Evolutionary conservation across 2,797 vertebrate species (phyloP), one percentile per base, ranked within the genome.

Genomic region (Sphenopsis melanotis): DNA sequence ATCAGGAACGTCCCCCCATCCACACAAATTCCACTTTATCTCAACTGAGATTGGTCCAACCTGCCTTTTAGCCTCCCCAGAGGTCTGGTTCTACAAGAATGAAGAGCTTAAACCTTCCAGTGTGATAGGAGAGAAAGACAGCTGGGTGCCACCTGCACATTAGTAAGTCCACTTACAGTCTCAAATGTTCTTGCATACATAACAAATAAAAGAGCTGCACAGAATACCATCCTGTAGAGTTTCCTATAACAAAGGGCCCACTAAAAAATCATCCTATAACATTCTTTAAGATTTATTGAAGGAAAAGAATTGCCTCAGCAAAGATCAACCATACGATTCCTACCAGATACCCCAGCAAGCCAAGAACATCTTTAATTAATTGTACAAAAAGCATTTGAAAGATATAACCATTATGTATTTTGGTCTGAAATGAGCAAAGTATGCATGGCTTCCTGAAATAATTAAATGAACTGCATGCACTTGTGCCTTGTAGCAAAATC

Each of bases 81-180:
- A 27, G 44, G 55, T 56, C 65, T 88, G 59, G 44, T 86, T 95
- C 79, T 79, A 87, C 44, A 88, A 76, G 50, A 92, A 82, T 50
- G 75, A 68, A 79, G 61, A 81, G 61, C 77, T 80, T 59, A 71
- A 93, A 78, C 57, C 50, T 94, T 91, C 69, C 0, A 0, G 65
- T 52, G 44, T 53, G 65, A 72, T 21, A 68, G 49, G 26, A 83
- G 52, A 86, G 39, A 47, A 20, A 71, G 42, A 91, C 82, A 96
- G 72, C 69, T 94, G 94, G 94, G 41, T 89, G 65, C 83, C 82
- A 89, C 90, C 82, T 91, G 91, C 69, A 88, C 72, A 36, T 53
- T 63, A 75, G 3, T 64, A 81, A 76, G 23, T 87, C 32, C 30
- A 57, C 47, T 89, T 83, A 71, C 0, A n/a, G 46, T 83, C 89